A percentile compares a stretch with the other conserved stretches of the same genome.
These are phyloP conservation scores for Bombus picipes DNA, from an alignment of 1,140 invertebrate species.

Conservation along the genomic window DNA sequence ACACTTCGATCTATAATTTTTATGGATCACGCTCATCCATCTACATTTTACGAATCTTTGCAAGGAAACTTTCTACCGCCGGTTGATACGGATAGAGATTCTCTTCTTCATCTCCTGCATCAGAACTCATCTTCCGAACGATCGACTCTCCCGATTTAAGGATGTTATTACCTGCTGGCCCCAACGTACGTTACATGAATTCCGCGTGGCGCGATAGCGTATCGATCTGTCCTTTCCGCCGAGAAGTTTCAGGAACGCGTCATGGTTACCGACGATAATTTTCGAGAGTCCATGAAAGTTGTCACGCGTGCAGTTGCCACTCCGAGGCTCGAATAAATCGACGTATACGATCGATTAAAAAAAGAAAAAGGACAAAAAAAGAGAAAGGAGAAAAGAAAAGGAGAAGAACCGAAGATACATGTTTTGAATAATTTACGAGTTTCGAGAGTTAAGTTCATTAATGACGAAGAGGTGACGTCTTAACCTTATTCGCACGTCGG, in stretches of 20 bases:
- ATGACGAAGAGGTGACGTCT: not conserved
- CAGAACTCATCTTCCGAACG: not conserved
- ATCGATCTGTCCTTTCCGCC: not conserved
- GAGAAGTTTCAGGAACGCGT: not conserved
- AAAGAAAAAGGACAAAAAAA: rapidly evolving
- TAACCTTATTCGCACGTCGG: too few species aligned
- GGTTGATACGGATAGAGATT: not conserved
- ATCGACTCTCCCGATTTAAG: constrained; percentile 6
- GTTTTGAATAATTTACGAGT: not conserved
- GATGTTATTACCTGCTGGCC: not conserved
- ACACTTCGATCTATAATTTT: not conserved
- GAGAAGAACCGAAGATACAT: too few species aligned
- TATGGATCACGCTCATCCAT: not conserved
- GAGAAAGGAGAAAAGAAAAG: not conserved
- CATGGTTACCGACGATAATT: not conserved
- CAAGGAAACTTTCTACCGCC: not conserved
- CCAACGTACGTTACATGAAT: too few species aligned
- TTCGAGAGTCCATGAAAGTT: not conserved
- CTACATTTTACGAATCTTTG: not conserved
- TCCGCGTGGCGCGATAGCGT: not conserved
- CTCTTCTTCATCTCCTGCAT: not conserved
- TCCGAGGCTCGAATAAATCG: not conserved
- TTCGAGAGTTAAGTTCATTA: not conserved
- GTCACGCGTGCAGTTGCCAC: not conserved
- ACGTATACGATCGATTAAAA: not conserved